Conservation (phyloP, 2,797 vertebrate genomes). For the Remorina albescens region DNA sequence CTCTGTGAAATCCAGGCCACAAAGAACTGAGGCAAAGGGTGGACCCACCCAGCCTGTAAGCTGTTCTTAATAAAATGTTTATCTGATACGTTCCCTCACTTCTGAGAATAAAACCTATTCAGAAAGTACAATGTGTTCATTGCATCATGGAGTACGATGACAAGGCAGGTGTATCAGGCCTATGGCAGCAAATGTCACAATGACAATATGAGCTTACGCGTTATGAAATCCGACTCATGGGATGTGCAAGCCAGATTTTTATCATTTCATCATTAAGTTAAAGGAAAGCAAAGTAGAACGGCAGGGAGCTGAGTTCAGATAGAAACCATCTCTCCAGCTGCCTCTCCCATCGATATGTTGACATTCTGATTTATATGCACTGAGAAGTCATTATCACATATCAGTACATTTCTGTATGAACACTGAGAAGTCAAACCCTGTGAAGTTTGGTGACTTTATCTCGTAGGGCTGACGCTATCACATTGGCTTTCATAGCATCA, state of each 20-base stretch:
- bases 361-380: no score
- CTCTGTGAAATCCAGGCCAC: background rate
- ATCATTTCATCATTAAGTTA: background rate
- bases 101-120: background rate
- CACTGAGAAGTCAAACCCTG: no score
- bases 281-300: background rate
- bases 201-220: background rate
- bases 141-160: background rate
- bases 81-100: background rate
- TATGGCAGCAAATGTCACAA: background rate
- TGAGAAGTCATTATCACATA: no score
- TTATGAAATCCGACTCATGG: background rate
- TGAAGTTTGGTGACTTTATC: no score
- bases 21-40: background rate
- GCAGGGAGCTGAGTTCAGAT: no score
- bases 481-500: no score
- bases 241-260: background rate
- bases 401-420: no score
- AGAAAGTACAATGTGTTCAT: background rate
- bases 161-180: background rate
- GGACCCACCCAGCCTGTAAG: no score
- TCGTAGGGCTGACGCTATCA: no score
- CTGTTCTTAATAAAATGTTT: background rate
- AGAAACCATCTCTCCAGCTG: no score
- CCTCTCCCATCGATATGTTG: no score